Percentiles rank a stretch among this genome's conserved stretches.
phyloP scores from a whole-genome alignment of 2,113 vertebrate genomes.

The Gavialis gangeticus region DNA sequence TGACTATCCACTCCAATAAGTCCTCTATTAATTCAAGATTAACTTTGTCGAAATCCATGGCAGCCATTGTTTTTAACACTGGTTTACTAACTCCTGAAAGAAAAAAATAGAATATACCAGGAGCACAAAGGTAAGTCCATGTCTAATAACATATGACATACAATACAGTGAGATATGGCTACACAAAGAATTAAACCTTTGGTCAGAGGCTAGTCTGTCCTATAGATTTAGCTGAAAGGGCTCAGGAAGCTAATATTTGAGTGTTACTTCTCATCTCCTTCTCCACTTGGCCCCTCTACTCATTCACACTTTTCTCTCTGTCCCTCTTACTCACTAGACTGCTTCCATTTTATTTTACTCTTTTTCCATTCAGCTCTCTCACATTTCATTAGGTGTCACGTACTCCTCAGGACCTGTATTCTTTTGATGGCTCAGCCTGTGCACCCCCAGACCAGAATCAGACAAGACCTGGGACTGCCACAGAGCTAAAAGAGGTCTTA shows the following conservation, averaged over 20 bases:
- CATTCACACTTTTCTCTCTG: background rate
- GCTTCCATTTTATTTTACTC: too few species aligned
- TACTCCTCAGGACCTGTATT: background rate
- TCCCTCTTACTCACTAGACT: too few species aligned
- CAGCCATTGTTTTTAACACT: slow-evolving; percentile 90
- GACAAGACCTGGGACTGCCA: background rate
- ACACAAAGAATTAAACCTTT: background rate
- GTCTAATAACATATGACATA: background rate
- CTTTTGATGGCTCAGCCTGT: background rate
- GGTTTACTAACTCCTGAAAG: slow-evolving; percentile 86
- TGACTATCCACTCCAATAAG: slow-evolving; percentile 95
- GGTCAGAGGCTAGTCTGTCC: background rate
- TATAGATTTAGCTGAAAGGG: background rate
- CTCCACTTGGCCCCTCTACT: background rate
- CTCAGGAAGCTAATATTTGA: fast-evolving
- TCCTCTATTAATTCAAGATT: slow-evolving; percentile 96
- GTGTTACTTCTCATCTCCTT: fast-evolving
- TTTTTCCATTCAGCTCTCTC: background rate
- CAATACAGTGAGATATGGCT: background rate
- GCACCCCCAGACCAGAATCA: background rate
- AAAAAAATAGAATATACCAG: background rate
- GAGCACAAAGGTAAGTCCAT: background rate
- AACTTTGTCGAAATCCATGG: slow-evolving; percentile 96
- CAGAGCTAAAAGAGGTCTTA: background rate
- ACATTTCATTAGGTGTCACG: background rate